Base-by-base conservation (phyloP, 2,888 invertebrate genomes). In the Linnaemya vulpina region DNA sequence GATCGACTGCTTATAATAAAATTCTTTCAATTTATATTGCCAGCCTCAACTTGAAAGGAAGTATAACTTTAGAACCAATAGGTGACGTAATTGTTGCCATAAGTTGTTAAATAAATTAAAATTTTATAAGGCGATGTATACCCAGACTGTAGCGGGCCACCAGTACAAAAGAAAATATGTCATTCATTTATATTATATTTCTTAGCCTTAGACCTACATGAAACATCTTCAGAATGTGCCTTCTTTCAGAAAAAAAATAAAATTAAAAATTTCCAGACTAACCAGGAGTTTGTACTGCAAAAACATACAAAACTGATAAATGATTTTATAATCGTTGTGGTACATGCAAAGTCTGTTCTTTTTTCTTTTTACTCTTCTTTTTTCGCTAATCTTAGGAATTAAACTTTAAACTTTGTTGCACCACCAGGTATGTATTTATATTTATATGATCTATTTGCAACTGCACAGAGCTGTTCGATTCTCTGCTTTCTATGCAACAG, bases 391-490 rank as follows among this genome's bases (percentile, higher is more conserved):
- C 78, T 63, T 25, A 40, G 60, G 60, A 82, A 79, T 82, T 75
- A 85, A 78, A 81, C 78, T 74, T 78, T 74, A 85, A 82, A 82
- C 84, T 82, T 85, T 85, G 81, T 82, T 82, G 77, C 43, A 78
- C 5, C 49, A 20, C 4, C 46, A 51, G 46, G 4, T 20, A 49
- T 55, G 17, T 51, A 35, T 38, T 35, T 78, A 46, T 68, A 38
- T 46, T 25, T 38, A 58, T 73, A 68, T 80, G 76, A 75, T 75
- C 74, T 74, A 71, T 51, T 83, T 82, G 70, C 58, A 75, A 53
- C 38, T 17, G 25, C 20, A 55, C 11, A 35, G 13, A 30, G 74
- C 49, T 53, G 67, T 49, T 71, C 17, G 46, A 35, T 62, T 77
- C 40, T 68, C 38, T 38, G 65, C 30, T 20, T 70, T 25, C 3